Evolutionary conservation across 2,113 vertebrate species (phyloP).

Genomic region (Leptosomus discolor): DNA sequence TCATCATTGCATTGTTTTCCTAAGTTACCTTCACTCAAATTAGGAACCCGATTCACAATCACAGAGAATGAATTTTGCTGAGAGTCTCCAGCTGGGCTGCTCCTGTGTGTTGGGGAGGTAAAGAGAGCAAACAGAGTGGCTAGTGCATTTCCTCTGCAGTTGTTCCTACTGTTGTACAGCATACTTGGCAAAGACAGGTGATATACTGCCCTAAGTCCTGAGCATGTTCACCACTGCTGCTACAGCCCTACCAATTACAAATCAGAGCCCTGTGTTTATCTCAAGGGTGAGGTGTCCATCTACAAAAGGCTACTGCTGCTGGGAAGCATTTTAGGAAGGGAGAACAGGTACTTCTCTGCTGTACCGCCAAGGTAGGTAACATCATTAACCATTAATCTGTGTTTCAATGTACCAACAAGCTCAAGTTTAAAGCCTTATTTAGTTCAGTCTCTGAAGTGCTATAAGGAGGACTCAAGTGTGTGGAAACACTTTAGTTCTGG

Average conservation of each 20-base stretch:
- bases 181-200: background rate
- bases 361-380: too few relatives aligned
- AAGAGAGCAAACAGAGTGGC: background rate
- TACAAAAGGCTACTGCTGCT: background rate
- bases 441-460: background rate
- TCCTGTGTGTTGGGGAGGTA: background rate
- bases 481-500: background rate
- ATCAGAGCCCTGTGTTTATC: background rate
- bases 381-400: background rate
- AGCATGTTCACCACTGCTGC: accelerated
- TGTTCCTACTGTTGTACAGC: background rate
- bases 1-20: background rate
- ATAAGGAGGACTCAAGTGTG: background rate
- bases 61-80: background rate
- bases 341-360: background rate
- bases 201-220: background rate
- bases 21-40: background rate
- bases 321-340: background rate
- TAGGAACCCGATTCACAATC: background rate
- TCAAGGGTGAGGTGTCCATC: background rate
- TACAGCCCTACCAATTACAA: background rate
- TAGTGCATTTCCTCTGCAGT: background rate
- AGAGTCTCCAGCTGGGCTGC: background rate
- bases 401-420: background rate
- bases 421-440: background rate